phyloP scores from a whole-genome alignment of 2,113 vertebrate genomes.

The Mohoua ochrocephala region DNA sequence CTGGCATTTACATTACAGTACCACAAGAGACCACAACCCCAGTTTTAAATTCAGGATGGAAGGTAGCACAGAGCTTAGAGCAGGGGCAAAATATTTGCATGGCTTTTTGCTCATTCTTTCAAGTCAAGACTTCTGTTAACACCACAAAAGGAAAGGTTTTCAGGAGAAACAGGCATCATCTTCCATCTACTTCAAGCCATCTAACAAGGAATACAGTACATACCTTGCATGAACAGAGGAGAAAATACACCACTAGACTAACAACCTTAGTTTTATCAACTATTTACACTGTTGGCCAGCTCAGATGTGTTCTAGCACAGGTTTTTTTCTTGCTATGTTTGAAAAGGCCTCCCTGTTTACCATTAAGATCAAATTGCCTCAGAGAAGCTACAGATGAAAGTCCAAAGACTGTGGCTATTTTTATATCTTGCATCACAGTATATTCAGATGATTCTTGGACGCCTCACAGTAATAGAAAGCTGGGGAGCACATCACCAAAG shows the following conservation, averaged over 20 bases:
- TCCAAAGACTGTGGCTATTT: not conserved
- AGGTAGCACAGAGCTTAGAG: not conserved
- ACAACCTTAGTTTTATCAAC: not conserved
- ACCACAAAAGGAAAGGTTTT: not conserved
- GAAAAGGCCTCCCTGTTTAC: not conserved
- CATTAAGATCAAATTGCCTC: not conserved
- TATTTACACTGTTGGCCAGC: not conserved
- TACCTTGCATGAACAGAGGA: not conserved
- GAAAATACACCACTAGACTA: not conserved
- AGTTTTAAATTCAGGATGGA: not conserved
- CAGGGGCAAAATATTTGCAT: not conserved
- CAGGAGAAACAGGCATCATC: not conserved
- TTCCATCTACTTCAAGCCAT: not conserved
- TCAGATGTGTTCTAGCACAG: not conserved
- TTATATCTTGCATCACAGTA: not conserved
- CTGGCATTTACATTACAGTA: not conserved
- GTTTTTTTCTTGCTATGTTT: not conserved
- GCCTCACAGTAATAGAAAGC: not conserved
- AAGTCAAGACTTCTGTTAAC: not conserved
- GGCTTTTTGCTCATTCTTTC: not conserved
- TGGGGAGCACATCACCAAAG: not conserved
- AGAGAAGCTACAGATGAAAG: not conserved
- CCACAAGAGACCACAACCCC: not conserved
- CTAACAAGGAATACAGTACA: not conserved
- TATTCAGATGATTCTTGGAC: not conserved